Evolutionary conservation across 2,113 vertebrate genomes (phyloP).

Genomic region (Petroica traversi): DNA sequence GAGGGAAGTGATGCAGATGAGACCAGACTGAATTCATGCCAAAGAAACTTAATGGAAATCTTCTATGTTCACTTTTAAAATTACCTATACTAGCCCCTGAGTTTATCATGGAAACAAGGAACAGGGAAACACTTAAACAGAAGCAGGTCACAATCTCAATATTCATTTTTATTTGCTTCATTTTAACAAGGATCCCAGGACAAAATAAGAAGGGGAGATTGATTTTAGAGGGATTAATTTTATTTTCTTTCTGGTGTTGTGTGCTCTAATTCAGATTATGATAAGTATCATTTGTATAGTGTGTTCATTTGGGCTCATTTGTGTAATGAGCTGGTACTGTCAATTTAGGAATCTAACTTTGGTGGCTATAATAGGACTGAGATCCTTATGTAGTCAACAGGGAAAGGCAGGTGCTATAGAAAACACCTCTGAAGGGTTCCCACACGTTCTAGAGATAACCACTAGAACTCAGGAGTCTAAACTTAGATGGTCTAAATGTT

Average conservation of each 20-base stretch:
- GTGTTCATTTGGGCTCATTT: not conserved
- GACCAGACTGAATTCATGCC: not conserved
- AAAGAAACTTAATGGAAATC: not conserved
- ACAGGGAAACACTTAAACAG: not conserved
- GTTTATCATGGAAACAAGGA: not conserved
- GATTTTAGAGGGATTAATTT: fast-evolving
- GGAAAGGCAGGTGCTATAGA: not conserved
- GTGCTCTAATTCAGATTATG: not conserved
- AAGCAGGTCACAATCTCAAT: not conserved
- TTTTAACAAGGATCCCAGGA: not conserved
- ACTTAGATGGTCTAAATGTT: not conserved
- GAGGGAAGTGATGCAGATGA: not conserved
- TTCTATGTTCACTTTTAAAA: not conserved
- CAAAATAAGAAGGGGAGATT: not conserved
- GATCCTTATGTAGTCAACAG: not conserved
- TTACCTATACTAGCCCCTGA: not conserved
- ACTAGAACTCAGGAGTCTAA: not conserved
- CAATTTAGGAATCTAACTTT: not conserved
- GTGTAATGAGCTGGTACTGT: not conserved
- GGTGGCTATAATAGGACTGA: not conserved
- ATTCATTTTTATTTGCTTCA: not conserved
- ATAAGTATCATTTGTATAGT: not conserved
- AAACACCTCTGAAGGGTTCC: not conserved
- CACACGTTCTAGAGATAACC: not conserved
- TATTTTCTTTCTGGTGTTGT: not conserved